Evolutionary conservation across 2,888 invertebrate species (phyloP), one percentile per base, ranked within the genome.

Genomic region (Drosophila prostipennis): DNA sequence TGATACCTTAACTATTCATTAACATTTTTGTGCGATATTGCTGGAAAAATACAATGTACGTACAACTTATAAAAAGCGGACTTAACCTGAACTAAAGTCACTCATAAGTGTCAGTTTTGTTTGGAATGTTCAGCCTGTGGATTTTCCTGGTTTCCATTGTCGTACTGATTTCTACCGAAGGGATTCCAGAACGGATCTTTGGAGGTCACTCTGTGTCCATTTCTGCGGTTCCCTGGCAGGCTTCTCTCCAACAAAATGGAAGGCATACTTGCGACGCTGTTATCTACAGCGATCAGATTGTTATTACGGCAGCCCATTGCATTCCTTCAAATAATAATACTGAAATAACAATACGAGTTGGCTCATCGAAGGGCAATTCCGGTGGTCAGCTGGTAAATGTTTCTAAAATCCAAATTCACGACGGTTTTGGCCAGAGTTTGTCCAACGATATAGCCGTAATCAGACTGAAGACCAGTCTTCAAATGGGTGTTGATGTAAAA

Each of bases 151-250:
- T 56, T n/a, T 16, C 10, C 49, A 19, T 16, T 3, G 10, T 49
- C 8, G 13, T 6, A 6, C 26, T 26, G 13, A 29, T n/a, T 13
- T 29, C 26, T 2, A 26, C 49, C 13, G n/a, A 36, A 49, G 19
- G 16, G 13, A 36, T 6, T n/a, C 16, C 36, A 2, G 37, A 36
- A 16, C 49, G 56, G 6, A 48, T 37, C 14, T 48, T 48, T 6
- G 56, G 48, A 11, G 49, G 49, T 4, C 6, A 56, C 29, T 11
- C n/a, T 10, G 54, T 54, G 11, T 1, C 8, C 2, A 51, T 57
- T 5, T 32, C 53, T 13, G 29, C 13, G 2, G 39, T 52, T 52
- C 57, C 57, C 8, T 51, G 59, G 54, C 76, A 72, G 32, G 76
- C 65, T 11, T 55, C 67, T 8, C 42, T 75, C 11, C 60, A 57